Percentiles rank a stretch among this genome's conserved stretches.
Evolutionary conservation across 2,888 invertebrate species (phyloP).

Genomic region (Dasypolia templi): DNA sequence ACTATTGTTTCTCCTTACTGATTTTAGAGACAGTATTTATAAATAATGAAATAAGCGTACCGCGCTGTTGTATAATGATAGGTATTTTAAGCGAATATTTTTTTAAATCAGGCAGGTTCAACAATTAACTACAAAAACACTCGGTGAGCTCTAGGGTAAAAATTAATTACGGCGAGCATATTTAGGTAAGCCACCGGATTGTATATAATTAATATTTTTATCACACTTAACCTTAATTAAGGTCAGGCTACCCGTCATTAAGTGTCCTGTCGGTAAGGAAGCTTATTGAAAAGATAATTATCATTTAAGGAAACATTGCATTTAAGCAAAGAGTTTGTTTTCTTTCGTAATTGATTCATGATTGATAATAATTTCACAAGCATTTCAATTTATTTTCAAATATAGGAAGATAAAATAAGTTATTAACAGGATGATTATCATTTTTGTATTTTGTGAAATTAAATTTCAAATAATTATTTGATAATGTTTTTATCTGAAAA

Average conservation of each 20-base stretch:
- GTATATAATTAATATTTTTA: constrained; percentile 40
- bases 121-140: constrained; percentile 3
- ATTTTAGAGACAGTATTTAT: neutral
- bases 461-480: neutral
- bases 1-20: neutral
- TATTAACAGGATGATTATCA: too few species aligned
- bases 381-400: neutral
- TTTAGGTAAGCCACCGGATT: neutral
- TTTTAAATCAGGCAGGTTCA: neutral
- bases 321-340: neutral
- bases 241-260: constrained; percentile 1
- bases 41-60: neutral
- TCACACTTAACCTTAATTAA: constrained; percentile 50
- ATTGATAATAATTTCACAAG: neutral
- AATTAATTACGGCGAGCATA: constrained; percentile 31
- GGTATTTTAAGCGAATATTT: neutral
- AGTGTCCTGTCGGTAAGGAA: neutral
- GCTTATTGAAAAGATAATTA: neutral
- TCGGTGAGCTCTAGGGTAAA: constrained; percentile 3
- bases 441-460: too few species aligned
- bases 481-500: too few species aligned
- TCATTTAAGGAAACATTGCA: neutral
- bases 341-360: neutral
- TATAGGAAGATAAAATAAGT: neutral
- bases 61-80: neutral